Base-by-base conservation (phyloP, 2,888 invertebrate genomes). In the Amphipyra berbera region DNA sequence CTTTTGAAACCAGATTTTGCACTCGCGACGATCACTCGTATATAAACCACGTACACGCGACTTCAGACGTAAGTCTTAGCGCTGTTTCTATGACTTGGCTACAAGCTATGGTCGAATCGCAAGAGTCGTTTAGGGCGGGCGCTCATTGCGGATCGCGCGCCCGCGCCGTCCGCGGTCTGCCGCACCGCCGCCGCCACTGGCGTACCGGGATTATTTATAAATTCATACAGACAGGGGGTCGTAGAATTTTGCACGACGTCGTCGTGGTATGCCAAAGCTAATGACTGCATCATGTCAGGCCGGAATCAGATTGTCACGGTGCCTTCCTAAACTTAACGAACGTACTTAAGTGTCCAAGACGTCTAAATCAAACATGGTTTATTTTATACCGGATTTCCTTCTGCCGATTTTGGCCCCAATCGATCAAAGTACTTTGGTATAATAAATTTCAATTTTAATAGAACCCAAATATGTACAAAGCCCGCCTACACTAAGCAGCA, bases 141-240 rank as follows among this genome's bases (percentile, higher is more conserved):
- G 87, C 83, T 83, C 86, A 86, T 86, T 83, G 75, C 82, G 85
- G 86, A 79, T 84, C 86, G 92, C 92, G 95, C 95, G 95, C 94
- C 95, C 95, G 95, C 95, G 94, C 90, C 91, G 94, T 93, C 93
- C 94, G 95, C 94, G 94, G 93, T 89, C 88, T 86, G 86, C 90
- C 93, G 86, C 92, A 88, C 87, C 92, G 92, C 91, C 89, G 92
- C 92, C 93, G 95, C 95, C 95, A 95, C 94, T 95, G 94, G 90
- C 93, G 84, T 82, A 87, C 85, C 90, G 91, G 92, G 90, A 93
- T 93, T 95, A 95, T 95, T 94, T 94, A 94, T 95, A 95, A 94
- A 94, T 94, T 91, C 89, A 90, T 84, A 83, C 90, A 93, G 92
- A 94, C 93, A 94, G 90, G 92, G 93, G 95, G 94, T 94, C 94